phyloP scores from a whole-genome alignment of 30 jellyfish, hydroid and myxozoan species.

The Aurelia sp. region DNA sequence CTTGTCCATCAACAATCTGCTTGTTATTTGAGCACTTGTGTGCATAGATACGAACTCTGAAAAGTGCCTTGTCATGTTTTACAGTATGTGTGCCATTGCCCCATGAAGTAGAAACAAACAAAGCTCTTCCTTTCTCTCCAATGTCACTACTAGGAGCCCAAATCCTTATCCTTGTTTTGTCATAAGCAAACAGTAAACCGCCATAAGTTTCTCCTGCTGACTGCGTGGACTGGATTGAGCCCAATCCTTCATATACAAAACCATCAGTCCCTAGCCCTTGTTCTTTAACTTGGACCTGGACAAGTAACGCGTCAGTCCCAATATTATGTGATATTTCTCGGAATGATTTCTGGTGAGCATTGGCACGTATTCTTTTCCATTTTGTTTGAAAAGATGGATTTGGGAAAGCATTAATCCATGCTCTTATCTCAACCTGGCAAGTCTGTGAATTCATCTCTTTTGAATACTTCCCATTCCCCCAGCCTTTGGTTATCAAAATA shows the following conservation, averaged over 20 bases:
- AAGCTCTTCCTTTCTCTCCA: slow-evolving; percentile 59
- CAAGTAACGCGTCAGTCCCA: slow-evolving; percentile 50
- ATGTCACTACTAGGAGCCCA: slow-evolving; percentile 95
- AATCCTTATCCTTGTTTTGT: slow-evolving; percentile 63
- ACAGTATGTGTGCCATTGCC: slow-evolving; percentile 68
- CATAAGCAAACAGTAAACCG: slow-evolving; percentile 91
- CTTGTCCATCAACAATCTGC: slow-evolving; percentile 87
- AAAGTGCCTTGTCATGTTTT: slow-evolving; percentile 60
- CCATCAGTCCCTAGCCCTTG: slow-evolving; percentile 28
- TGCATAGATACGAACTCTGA: slow-evolving; percentile 80
- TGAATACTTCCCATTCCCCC: slow-evolving; percentile 93
- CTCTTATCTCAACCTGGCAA: slow-evolving; percentile 86
- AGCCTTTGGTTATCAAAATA: slow-evolving; percentile 75
- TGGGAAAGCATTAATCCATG: slow-evolving; percentile 93
- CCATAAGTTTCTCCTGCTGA: slow-evolving; percentile 69
- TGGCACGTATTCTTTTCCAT: slow-evolving; percentile 76
- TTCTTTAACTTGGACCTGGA: slow-evolving; percentile 75
- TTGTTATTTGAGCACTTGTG: slow-evolving; percentile 52
- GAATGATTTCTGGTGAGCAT: slow-evolving; percentile 68
- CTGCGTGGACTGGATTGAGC: slow-evolving; percentile 84
- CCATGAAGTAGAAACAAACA: slow-evolving; percentile 88
- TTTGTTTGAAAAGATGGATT: slow-evolving; percentile 87
- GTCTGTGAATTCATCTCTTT: slow-evolving; percentile 56
- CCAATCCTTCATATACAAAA: slow-evolving; percentile 86
- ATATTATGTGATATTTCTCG: slow-evolving; percentile 78